phyloP scores from a whole-genome alignment of 2,797 vertebrate genomes.

The Sebastes hopkinsi region DNA sequence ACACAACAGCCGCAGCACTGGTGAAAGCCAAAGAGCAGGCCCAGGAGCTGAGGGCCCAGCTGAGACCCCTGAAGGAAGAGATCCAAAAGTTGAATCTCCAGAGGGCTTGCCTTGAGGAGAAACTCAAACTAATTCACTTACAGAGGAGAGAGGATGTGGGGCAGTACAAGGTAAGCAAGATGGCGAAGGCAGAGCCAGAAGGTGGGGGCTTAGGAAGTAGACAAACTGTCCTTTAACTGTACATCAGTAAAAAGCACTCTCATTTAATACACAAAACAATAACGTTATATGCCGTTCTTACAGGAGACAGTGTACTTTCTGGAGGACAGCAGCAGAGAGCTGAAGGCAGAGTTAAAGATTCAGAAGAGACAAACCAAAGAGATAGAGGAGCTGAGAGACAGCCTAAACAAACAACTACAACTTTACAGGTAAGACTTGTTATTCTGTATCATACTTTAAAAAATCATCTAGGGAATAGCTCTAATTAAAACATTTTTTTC shows the following conservation, averaged over 20 bases:
- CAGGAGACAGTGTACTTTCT: conserved; percentile 89
- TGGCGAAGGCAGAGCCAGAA: background rate
- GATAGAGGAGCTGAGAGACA: conserved; percentile 86
- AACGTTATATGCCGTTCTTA: background rate
- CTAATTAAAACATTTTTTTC: background rate
- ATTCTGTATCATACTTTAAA: background rate
- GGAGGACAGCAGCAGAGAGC: conserved; percentile 88
- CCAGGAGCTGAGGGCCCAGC: conserved; percentile 84
- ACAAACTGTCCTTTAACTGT: background rate
- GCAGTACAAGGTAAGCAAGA: conserved; percentile 86
- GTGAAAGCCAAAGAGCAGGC: conserved; percentile 86
- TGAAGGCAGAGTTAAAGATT: conserved; percentile 87
- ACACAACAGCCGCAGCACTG: conserved; percentile 81
- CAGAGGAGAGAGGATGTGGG: conserved; percentile 88
- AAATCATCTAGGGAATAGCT: background rate
- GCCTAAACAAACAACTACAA: conserved; percentile 84
- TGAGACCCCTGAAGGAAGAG: conserved; percentile 87
- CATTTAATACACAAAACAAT: background rate
- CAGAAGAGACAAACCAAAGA: conserved; percentile 91
- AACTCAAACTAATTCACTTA: conserved; percentile 83
- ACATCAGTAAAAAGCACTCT: background rate
- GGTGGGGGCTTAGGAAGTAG: rapidly evolving
- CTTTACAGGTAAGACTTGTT: conserved; percentile 84
- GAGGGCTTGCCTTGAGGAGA: conserved; percentile 89
- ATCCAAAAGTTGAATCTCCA: conserved; percentile 84